A percentile compares a stretch with the other conserved stretches of the same genome.
Conservation (phyloP, 2,797 vertebrate species). For the Diglossa cyanea region DNA sequence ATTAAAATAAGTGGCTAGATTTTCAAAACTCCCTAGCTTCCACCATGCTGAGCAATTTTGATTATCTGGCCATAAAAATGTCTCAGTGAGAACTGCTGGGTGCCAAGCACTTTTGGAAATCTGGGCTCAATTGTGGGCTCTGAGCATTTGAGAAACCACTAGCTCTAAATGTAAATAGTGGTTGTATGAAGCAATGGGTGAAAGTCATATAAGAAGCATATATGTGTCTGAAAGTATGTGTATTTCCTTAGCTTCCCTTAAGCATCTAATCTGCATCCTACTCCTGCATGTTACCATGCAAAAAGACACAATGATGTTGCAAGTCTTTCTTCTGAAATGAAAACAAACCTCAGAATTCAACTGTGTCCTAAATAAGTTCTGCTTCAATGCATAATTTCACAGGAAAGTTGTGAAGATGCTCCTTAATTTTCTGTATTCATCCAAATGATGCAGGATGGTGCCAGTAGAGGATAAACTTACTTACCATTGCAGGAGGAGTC, state of each 20-base stretch:
- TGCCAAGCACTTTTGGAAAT: constrained; percentile 67
- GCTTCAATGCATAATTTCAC: not conserved
- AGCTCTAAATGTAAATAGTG: constrained; percentile 14
- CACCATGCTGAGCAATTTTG: constrained; percentile 65
- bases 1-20: constrained; percentile 60
- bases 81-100: constrained; percentile 63
- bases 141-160: constrained; percentile 47
- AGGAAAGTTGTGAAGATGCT: not conserved
- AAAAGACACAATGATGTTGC: not conserved
- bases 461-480: not conserved
- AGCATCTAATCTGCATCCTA: not conserved
- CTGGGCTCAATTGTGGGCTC: constrained; percentile 67
- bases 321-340: not conserved
- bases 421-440: not conserved
- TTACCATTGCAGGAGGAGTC: not conserved
- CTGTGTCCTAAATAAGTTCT: not conserved
- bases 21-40: constrained; percentile 58
- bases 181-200: not conserved
- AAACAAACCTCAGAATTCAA: not conserved
- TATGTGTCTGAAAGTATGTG: not conserved
- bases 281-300: not conserved
- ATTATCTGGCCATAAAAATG: constrained; percentile 69
- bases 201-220: not conserved
- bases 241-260: constrained; percentile 15
- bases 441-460: not conserved